phyloP scores from a whole-genome alignment of 1,140 invertebrate species.

The Drosophila tani region DNA sequence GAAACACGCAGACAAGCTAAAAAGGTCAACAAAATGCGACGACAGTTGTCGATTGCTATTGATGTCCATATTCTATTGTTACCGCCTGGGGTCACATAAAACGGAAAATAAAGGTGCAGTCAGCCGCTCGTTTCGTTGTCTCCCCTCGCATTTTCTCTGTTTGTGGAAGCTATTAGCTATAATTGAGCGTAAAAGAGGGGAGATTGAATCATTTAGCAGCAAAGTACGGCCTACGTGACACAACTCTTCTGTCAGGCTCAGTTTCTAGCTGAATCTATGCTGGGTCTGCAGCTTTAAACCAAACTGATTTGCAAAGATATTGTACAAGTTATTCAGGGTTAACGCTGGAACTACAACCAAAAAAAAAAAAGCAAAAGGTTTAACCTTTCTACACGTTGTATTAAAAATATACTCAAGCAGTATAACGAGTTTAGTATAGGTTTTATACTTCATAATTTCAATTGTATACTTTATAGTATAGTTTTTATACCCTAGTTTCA shows the following conservation, averaged over 20 bases:
- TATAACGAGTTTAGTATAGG: no score
- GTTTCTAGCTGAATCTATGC: not conserved
- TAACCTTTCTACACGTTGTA: no score
- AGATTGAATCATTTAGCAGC: constrained; percentile 10
- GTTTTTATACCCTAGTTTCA: no score
- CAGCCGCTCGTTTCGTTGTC: constrained; percentile 23
- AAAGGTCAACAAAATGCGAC: constrained; percentile 59
- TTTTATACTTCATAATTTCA: no score
- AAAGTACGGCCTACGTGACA: not conserved
- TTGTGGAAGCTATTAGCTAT: constrained; percentile 32
- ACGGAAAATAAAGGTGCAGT: constrained; percentile 45
- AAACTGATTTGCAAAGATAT: no score
- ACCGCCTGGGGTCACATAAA: constrained; percentile 38
- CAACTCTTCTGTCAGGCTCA: not conserved
- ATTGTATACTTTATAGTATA: no score
- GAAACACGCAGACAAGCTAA: not conserved
- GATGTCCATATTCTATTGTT: constrained; percentile 12
- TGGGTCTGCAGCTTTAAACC: no score
- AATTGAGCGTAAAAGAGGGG: constrained; percentile 26
- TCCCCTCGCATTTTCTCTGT: not conserved
- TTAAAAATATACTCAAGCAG: no score
- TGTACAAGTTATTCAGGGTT: no score
- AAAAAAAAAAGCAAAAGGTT: no score
- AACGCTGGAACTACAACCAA: no score
- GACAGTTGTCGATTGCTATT: constrained; percentile 15